Conservation (phyloP, 2,888 invertebrate genomes). For the Heliothis peltigera region DNA sequence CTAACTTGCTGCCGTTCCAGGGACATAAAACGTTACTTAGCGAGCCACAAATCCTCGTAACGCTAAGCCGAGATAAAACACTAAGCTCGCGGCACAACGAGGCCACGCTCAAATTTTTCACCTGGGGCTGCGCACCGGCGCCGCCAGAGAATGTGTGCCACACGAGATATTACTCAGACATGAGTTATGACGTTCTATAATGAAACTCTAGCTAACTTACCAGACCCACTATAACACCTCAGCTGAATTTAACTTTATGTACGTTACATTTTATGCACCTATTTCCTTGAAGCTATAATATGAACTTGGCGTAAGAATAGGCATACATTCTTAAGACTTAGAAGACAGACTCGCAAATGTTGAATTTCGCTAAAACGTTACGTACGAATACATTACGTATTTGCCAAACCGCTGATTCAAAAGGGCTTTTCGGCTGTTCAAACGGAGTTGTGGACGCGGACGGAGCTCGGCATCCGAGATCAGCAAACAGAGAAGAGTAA, state of each 20-base stretch:
- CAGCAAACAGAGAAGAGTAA: slow-evolving; percentile 87
- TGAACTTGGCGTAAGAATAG: slow-evolving; percentile 30
- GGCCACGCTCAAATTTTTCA: slow-evolving; percentile 87
- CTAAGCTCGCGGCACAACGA: slow-evolving; percentile 86
- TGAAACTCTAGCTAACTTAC: slow-evolving; percentile 81
- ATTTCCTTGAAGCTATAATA: slow-evolving; percentile 46
- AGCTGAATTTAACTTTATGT: slow-evolving; percentile 56
- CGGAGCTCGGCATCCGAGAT: slow-evolving; percentile 79
- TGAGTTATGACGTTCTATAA: slow-evolving; percentile 85
- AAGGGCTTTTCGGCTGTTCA: slow-evolving; percentile 76
- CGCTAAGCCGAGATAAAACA: slow-evolving; percentile 89
- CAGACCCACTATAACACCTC: slow-evolving; percentile 63
- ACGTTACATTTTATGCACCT: slow-evolving; percentile 25
- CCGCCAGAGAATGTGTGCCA: slow-evolving; percentile 75
- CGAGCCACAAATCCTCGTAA: slow-evolving; percentile 89
- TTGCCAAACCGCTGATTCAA: slow-evolving; percentile 77
- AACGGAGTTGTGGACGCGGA: slow-evolving; percentile 75
- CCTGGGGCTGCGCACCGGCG: slow-evolving; percentile 76
- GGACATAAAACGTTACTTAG: slow-evolving; percentile 89
- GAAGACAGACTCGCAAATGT: slow-evolving; percentile 41
- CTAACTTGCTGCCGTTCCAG: slow-evolving; percentile 84
- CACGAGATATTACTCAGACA: slow-evolving; percentile 85
- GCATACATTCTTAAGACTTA: slow-evolving; percentile 42
- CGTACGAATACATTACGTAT: slow-evolving; percentile 69
- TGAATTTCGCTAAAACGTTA: slow-evolving; percentile 52